phyloP scores from a whole-genome alignment of 2,113 vertebrate species.

The Oriolus oriolus region DNA sequence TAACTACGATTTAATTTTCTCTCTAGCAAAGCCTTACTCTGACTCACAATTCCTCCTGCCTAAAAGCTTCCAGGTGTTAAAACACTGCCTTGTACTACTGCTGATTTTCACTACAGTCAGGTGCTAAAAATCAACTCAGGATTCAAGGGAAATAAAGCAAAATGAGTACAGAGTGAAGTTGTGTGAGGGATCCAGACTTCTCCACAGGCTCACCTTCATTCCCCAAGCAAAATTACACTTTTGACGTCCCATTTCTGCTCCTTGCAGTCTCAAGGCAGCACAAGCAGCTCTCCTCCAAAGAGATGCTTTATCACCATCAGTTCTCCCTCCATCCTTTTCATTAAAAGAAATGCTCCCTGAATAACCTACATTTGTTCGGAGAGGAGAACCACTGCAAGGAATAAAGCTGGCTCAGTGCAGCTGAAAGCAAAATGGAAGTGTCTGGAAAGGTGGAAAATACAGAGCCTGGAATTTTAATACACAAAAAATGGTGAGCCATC shows the following conservation, averaged over 20 bases:
- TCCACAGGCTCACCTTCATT: background rate
- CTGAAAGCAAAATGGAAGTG: conserved; percentile 46
- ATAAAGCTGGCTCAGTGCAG: conserved; percentile 27
- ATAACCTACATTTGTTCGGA: conserved; percentile 38
- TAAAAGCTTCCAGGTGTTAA: background rate
- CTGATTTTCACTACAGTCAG: background rate
- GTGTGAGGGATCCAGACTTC: background rate
- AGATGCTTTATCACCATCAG: conserved; percentile 55
- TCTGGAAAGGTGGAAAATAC: conserved; percentile 28
- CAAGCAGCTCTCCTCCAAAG: conserved; percentile 9
- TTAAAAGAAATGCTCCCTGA: conserved; percentile 52
- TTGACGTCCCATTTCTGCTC: conserved; percentile 1
- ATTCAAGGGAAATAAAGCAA: conserved; percentile 8
- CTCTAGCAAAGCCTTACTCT: background rate
- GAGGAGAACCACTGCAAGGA: conserved; percentile 42
- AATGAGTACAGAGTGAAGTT: background rate
- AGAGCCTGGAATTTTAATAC: background rate
- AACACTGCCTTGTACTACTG: background rate
- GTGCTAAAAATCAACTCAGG: conserved; percentile 9
- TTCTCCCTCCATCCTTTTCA: conserved; percentile 53
- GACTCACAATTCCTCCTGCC: background rate
- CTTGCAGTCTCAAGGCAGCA: background rate
- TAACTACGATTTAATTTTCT: background rate
- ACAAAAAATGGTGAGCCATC: background rate
- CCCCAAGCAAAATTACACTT: background rate